These are phyloP conservation scores for Candidula unifasciata DNA, from an alignment of 2,888 invertebrate species.

Conservation along the genomic window DNA sequence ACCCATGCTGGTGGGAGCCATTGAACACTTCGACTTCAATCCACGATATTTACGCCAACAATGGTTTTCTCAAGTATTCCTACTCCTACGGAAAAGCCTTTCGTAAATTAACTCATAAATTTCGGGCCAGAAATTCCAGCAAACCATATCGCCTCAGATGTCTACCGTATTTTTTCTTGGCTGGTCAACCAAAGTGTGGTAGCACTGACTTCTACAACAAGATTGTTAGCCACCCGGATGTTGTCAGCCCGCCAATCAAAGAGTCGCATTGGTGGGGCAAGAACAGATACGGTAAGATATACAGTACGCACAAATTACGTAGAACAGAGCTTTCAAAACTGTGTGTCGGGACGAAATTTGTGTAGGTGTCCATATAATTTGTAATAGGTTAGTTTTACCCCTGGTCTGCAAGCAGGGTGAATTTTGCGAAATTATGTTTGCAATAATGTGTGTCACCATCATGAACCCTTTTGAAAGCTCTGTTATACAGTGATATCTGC, in stretches of 20 bases:
- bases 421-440: too few species aligned
- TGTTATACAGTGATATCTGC: too few species aligned
- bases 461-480: too few species aligned
- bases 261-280: constrained; percentile 73
- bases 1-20: constrained; percentile 71
- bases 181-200: constrained; percentile 72
- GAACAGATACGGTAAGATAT: constrained; percentile 64
- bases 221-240: constrained; percentile 66
- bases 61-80: constrained; percentile 60
- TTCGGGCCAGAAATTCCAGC: constrained; percentile 38
- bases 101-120: constrained; percentile 36
- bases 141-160: constrained; percentile 78
- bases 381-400: too few species aligned
- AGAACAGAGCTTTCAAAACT: too few species aligned
- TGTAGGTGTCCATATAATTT: too few species aligned
- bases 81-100: constrained; percentile 52
- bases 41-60: constrained; percentile 62
- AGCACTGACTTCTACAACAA: constrained; percentile 69
- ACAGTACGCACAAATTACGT: too few species aligned
- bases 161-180: constrained; percentile 89
- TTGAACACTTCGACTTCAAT: constrained; percentile 46
- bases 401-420: too few species aligned
- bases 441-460: too few species aligned
- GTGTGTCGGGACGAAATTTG: too few species aligned
- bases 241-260: constrained; percentile 66